Evolutionary conservation across 2,888 invertebrate species (phyloP).

Genomic region (Leucophenga maculata): DNA sequence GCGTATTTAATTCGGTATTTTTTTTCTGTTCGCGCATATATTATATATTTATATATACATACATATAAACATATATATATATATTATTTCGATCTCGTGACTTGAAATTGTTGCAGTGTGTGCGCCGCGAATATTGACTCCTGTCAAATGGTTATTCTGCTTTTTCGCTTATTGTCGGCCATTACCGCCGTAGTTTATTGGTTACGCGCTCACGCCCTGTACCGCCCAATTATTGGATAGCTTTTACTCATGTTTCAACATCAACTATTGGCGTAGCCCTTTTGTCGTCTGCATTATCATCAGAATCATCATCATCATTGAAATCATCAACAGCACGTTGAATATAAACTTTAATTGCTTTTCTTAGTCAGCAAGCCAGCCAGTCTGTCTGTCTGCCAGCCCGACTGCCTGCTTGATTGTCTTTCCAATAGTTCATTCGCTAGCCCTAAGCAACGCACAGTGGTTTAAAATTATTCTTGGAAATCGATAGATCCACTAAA

Average conservation of each 20-base stretch:
- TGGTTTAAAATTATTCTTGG: not conserved
- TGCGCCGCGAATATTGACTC: constrained; percentile 48
- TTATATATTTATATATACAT: not conserved
- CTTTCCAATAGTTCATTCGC: not conserved
- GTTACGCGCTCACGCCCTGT: not conserved
- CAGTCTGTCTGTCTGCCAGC: constrained; percentile 28
- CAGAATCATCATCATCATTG: constrained; percentile 5
- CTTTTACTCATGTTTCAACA: too few species aligned
- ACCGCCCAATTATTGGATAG: constrained; percentile 10
- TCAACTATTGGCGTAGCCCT: not conserved
- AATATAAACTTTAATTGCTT: constrained; percentile 34
- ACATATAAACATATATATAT: too few species aligned
- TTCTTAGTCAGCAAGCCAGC: constrained; percentile 36
- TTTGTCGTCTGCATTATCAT: not conserved
- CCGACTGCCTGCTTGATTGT: constrained; percentile 12
- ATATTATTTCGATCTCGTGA: constrained; percentile 47
- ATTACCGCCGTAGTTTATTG: not conserved
- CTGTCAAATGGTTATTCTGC: constrained; percentile 21
- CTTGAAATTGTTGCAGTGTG: constrained; percentile 39
- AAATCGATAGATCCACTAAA: not conserved
- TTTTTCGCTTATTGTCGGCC: not conserved
- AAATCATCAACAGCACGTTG: constrained; percentile 20
- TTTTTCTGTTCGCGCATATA: constrained; percentile 2
- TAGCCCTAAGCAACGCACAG: not conserved
- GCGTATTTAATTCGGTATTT: not conserved